Evolutionary conservation across 1,140 invertebrate genomes (phyloP).

Genomic region (Sinella curviseta): DNA sequence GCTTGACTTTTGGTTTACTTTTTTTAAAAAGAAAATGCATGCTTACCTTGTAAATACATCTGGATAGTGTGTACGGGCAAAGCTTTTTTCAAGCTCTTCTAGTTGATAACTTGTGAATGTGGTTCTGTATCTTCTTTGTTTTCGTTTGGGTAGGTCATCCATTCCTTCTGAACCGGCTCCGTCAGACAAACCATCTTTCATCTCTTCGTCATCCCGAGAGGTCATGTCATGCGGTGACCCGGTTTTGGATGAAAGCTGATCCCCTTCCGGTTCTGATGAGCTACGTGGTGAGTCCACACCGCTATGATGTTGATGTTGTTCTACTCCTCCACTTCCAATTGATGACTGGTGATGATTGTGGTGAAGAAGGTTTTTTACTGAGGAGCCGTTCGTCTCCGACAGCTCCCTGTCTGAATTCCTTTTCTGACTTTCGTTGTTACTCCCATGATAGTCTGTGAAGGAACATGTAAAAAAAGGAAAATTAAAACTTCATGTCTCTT

Average conservation of each 20-base stretch:
- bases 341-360: slow-evolving; percentile 20
- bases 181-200: slow-evolving; percentile 45
- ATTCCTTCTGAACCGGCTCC: slow-evolving; percentile 70
- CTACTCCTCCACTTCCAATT: background rate
- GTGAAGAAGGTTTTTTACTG: background rate
- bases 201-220: slow-evolving; percentile 42
- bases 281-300: slow-evolving; percentile 41
- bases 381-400: slow-evolving; percentile 1
- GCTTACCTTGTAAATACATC: slow-evolving; percentile 94
- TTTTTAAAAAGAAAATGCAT: slow-evolving; percentile 5
- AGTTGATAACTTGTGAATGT: slow-evolving; percentile 94
- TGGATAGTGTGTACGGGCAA: slow-evolving; percentile 87
- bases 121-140: slow-evolving; percentile 86
- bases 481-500: background rate
- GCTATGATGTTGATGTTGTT: background rate
- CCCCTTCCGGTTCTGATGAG: slow-evolving; percentile 29
- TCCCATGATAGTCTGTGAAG: slow-evolving; percentile 1
- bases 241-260: slow-evolving; percentile 33
- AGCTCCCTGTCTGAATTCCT: slow-evolving; percentile 6
- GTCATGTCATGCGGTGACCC: slow-evolving; percentile 34
- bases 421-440: slow-evolving; percentile 1
- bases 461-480: background rate
- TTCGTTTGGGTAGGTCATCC: slow-evolving; percentile 85
- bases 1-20: too few relatives aligned
- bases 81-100: slow-evolving; percentile 95